Evolutionary conservation across 1,140 invertebrate genomes (phyloP).

Genomic region (Rhopalosiphum maidis): DNA sequence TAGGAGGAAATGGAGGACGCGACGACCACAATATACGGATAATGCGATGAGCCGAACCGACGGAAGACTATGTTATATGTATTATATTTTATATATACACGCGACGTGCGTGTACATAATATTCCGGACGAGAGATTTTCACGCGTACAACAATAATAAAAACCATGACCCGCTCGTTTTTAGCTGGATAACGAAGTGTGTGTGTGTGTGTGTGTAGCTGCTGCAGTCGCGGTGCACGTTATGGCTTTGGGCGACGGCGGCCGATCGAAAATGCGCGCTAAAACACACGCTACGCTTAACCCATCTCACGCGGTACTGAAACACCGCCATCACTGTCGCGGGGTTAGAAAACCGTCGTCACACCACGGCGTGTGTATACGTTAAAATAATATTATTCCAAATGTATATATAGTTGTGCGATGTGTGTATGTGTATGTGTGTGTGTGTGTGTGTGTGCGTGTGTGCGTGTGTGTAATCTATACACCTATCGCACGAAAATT

Average conservation of each 20-base stretch:
- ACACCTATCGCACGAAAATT: too few relatives aligned
- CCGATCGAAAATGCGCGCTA: neutral
- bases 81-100: neutral
- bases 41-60: neutral
- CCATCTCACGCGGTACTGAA: too few relatives aligned
- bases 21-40: neutral
- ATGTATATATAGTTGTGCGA: neutral
- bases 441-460: neutral
- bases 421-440: neutral
- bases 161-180: conserved; percentile 42
- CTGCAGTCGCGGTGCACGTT: neutral
- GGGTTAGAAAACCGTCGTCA: neutral
- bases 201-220: neutral
- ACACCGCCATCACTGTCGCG: neutral
- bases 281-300: neutral
- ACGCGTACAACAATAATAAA: neutral
- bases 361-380: neutral
- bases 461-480: neutral
- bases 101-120: neutral
- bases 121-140: neutral
- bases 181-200: neutral
- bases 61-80: neutral
- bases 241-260: neutral
- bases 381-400: neutral
- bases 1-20: neutral